Evolutionary conservation across 1,140 invertebrate genomes (phyloP).

Genomic region (Araneus ventricosus): DNA sequence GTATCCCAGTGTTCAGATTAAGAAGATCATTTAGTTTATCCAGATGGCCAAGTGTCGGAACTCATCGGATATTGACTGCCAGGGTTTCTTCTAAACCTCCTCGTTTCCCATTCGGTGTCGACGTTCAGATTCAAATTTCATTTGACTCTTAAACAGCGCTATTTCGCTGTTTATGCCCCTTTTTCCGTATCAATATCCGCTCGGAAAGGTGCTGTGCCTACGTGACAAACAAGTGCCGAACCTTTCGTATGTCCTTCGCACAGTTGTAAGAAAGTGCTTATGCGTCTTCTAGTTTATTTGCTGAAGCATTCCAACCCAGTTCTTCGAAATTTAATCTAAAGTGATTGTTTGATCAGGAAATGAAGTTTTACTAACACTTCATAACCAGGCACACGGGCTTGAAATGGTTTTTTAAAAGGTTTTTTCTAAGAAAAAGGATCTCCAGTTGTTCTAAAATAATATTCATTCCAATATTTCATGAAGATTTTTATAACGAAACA

Average conservation of each 20-base stretch:
- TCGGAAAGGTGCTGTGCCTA: neutral
- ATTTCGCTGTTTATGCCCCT: neutral
- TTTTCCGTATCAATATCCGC: neutral
- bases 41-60: conserved; percentile 37
- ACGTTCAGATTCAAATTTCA: no score
- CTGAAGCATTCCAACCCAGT: conserved; percentile 10
- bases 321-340: conserved; percentile 41
- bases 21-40: conserved; percentile 47
- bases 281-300: neutral
- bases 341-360: conserved; percentile 21
- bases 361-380: conserved; percentile 37
- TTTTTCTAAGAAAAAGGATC: conserved; percentile 1
- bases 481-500: neutral
- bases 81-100: neutral
- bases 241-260: neutral
- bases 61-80: neutral
- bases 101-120: neutral
- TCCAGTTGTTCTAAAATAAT: conserved; percentile 19
- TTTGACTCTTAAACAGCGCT: neutral
- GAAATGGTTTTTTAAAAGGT: conserved; percentile 8
- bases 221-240: conserved; percentile 6
- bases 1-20: conserved; percentile 31
- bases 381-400: neutral
- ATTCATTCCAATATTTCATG: neutral
- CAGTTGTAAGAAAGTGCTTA: conserved; percentile 33